Percentiles rank a stretch among this genome's conserved stretches.
These are phyloP conservation scores for Aphaenogaster floridana DNA, from an alignment of 1,140 invertebrate genomes.

Conservation along the genomic window DNA sequence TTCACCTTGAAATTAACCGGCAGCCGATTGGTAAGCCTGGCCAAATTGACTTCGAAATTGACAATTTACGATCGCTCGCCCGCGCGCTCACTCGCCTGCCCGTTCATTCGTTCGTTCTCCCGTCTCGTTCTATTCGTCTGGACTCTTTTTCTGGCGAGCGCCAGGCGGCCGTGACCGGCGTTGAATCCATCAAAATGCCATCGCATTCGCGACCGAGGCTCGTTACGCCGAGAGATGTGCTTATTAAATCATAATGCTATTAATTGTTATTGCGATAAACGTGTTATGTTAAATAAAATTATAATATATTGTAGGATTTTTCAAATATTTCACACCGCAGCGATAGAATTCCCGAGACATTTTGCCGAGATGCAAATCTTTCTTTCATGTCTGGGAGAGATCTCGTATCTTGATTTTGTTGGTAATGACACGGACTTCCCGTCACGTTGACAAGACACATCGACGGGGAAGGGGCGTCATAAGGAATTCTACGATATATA, in stretches of 20 bases:
- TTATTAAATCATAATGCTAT: conserved; percentile 1
- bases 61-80: conserved; percentile 85
- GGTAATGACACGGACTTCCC: background rate
- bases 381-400: background rate
- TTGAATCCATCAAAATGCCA: conserved; percentile 25
- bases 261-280: background rate
- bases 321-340: background rate
- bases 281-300: background rate
- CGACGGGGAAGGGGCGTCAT: background rate
- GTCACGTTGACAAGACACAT: conserved; percentile 16
- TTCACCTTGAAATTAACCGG: conserved; percentile 88
- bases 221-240: background rate
- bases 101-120: conserved; percentile 22
- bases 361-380: conserved; percentile 10
- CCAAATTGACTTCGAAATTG: conserved; percentile 88
- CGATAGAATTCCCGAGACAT: background rate
- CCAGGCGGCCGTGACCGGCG: conserved; percentile 6
- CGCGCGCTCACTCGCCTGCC: conserved; percentile 67
- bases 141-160: conserved; percentile 17
- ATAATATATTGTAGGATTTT: background rate
- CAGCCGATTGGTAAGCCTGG: conserved; percentile 86
- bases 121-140: background rate
- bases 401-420: background rate
- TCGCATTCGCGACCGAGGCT: conserved; percentile 6
- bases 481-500: conserved; percentile 33